These are phyloP conservation scores for Trichopria drosophilae DNA, from an alignment of 2,888 invertebrate species.

Conservation along the genomic window DNA sequence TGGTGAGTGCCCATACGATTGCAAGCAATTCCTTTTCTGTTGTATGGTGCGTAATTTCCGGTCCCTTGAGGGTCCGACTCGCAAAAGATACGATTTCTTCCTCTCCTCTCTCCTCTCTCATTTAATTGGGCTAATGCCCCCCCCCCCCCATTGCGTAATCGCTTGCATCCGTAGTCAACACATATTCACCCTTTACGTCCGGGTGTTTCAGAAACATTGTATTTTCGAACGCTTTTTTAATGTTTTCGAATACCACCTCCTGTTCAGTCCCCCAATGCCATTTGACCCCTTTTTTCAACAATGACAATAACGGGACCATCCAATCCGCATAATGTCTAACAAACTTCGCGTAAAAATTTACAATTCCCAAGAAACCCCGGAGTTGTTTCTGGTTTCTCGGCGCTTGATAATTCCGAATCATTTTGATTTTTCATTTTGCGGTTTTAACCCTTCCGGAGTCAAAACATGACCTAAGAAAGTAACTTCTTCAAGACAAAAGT, in stretches of 20 bases:
- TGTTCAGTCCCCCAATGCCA: background rate
- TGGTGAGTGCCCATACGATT: background rate
- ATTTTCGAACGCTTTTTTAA: background rate
- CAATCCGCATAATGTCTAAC: background rate
- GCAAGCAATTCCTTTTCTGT: background rate
- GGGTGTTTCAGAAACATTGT: background rate
- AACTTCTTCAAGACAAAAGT: slow-evolving; percentile 19
- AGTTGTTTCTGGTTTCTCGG: slow-evolving; percentile 38
- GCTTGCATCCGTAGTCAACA: background rate
- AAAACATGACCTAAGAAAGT: slow-evolving; percentile 7
- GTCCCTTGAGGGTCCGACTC: background rate
- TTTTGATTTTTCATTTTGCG: slow-evolving; percentile 25
- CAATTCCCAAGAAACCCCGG: slow-evolving; percentile 20
- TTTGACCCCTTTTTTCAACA: slow-evolving; percentile 7
- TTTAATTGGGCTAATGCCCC: slow-evolving; percentile 33
- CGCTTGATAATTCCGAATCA: slow-evolving; percentile 33
- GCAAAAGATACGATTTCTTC: background rate
- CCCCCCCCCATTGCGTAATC: background rate
- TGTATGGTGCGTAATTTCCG: background rate
- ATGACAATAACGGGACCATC: slow-evolving; percentile 9
- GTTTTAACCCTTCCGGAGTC: slow-evolving; percentile 5
- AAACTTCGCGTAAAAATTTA: slow-evolving; percentile 10
- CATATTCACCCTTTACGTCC: background rate
- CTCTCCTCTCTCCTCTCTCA: background rate
- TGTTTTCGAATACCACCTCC: background rate